Evolutionary conservation across 1,140 invertebrate genomes (phyloP).

Genomic region (Stegodyphus mimosarum): DNA sequence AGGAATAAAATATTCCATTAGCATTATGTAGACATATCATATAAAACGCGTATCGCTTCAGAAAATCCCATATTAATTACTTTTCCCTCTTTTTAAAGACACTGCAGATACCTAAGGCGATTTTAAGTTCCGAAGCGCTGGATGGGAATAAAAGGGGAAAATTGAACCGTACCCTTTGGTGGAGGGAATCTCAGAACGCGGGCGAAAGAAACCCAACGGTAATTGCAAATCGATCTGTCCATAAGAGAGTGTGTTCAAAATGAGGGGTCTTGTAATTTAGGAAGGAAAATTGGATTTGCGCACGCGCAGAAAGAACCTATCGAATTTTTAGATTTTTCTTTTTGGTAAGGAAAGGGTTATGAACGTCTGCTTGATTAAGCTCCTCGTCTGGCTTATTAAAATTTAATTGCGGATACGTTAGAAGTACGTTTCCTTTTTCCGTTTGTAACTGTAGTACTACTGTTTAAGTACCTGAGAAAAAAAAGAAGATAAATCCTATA

Average conservation of each 20-base stretch:
- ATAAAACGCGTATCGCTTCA: not conserved
- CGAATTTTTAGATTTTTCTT: constrained; percentile 19
- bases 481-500: no score
- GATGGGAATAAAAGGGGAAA: not conserved
- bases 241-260: constrained; percentile 29
- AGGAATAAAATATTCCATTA: no score
- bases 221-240: constrained; percentile 57
- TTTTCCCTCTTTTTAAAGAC: not conserved
- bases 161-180: not conserved
- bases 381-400: no score
- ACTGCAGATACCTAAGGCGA: constrained; percentile 20
- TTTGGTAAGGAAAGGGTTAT: constrained; percentile 33
- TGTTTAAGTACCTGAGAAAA: no score
- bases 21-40: not conserved
- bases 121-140: constrained; percentile 16
- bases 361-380: no score
- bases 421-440: no score
- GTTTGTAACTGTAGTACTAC: no score
- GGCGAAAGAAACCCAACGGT: constrained; percentile 46
- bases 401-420: no score
- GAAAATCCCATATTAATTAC: constrained; percentile 27
- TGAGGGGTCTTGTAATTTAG: constrained; percentile 38
- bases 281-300: constrained; percentile 16
- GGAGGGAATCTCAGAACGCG: not conserved
- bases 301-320: constrained; percentile 19